Evolutionary conservation across 2,113 vertebrate genomes (phyloP), one percentile per base, ranked within the genome.

Genomic region (Ceyx cyanopectus): DNA sequence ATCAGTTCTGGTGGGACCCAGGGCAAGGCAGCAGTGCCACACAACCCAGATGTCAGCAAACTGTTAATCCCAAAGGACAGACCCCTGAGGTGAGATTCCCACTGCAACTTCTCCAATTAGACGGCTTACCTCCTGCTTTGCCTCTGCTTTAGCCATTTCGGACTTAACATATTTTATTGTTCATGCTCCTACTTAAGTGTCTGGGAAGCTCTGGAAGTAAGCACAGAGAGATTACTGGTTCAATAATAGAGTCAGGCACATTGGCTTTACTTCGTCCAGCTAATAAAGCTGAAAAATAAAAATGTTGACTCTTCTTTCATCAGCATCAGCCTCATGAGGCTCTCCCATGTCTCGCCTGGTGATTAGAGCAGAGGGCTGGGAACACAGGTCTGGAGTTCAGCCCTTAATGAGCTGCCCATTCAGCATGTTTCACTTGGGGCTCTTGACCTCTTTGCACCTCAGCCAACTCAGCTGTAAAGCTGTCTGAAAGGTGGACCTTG

Each of bases 401-500:
- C 57, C 77, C 79, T 97, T 97, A 97, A 97, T 97, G 96, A 98
- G 96, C 94, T 26, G 43, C 88, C 91, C 62, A 4, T 76, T 96
- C 61, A 1, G 53, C 4, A 2, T 37, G 66, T 95, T 97, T 97
- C 91, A 90, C 95, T 96, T 5, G 3, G 81, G 92, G 95, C 79
- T 92, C 87, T 95, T 95, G 96, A 96, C 95, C 96, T 95, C 85
- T 96, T 87, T 95, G 90, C 94, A 92, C 94, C 93, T 92, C 57
- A 3, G 83, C 90, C 94, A 97, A 96, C 76, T 97, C 96, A 93
- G 87, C 95, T 97, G 96, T 94, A 97, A 97, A 97, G 97, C 84
- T 95, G 92, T 81, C 91, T 95, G 90, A 89, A 93, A 75, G 87
- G 69, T 63, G 30, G 54, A 74, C 83, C 91, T 91, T 10, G 8